Percentiles rank a stretch among this genome's conserved stretches.
Evolutionary conservation across 2,888 invertebrate species (phyloP).

Genomic region (Clostera curtula): DNA sequence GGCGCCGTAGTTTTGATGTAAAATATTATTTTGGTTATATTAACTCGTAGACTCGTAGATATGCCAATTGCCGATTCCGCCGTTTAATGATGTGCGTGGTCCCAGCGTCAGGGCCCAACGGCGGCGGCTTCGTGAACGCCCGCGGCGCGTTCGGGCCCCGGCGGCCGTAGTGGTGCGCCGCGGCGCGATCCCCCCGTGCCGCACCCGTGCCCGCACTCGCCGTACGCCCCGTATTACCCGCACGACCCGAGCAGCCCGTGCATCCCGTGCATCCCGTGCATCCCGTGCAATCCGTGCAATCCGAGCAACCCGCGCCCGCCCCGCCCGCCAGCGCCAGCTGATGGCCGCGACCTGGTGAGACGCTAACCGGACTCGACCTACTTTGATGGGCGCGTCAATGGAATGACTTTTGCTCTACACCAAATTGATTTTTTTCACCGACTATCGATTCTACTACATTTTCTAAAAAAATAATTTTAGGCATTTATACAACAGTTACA

Average conservation of each 20-base stretch:
- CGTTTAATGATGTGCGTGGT: slow-evolving; percentile 6
- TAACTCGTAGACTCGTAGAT: too few species aligned
- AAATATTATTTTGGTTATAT: too few species aligned
- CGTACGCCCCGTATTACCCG: not conserved
- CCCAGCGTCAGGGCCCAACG: slow-evolving; percentile 23
- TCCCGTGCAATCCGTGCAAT: not conserved
- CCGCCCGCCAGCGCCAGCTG: slow-evolving; percentile 5
- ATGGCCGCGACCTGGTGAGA: too few species aligned
- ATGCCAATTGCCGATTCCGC: too few species aligned
- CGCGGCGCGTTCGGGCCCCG: slow-evolving; percentile 37
- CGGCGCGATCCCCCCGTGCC: slow-evolving; percentile 31
- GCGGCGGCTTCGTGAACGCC: slow-evolving; percentile 27
- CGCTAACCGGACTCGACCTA: too few species aligned
- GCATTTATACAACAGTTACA: too few species aligned
- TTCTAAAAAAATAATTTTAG: too few species aligned
- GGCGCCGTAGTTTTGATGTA: too few species aligned
- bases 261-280: slow-evolving; percentile 9
- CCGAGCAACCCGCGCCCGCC: slow-evolving; percentile 10
- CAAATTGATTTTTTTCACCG: too few species aligned
- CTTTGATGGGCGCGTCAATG: too few species aligned
- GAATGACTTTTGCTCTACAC: too few species aligned
- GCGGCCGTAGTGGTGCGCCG: slow-evolving; percentile 50
- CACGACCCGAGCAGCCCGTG: slow-evolving; percentile 7
- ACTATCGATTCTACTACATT: too few species aligned
- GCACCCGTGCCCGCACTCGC: slow-evolving; percentile 2